Evolutionary conservation across 2,797 vertebrate genomes (phyloP), one percentile per base, ranked within the genome.

Genomic region (Lophius americanus): DNA sequence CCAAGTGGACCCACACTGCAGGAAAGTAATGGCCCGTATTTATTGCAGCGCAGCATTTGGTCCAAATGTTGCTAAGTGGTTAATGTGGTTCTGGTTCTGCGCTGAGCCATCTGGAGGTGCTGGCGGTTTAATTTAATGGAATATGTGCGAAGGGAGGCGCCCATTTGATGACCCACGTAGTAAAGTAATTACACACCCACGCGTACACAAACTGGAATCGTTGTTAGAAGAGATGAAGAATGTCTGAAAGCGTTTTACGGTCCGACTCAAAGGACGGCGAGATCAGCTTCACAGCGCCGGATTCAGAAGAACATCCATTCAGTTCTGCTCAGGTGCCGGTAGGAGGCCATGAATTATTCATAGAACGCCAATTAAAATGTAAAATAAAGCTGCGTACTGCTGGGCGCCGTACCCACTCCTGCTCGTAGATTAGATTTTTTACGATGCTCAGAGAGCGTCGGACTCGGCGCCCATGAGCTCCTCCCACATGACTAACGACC

Each of bases 91-190:
- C 59, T 8, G 50, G 4, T 54, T 59, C 38, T 42, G 60, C 10
- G 66, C 63, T 5, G 35, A 54, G 51, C n/a, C 56, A 60, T 13
- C 51, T 52, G 60, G 32, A 79, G 56, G 69, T 53, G 64, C 13
- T 2, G 11, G 32, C 47, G 56, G 46, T 60, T 76, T 74, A 51
- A 76, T 78, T 75, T 66, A 60, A 66, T 5, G 0, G 52, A 78
- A 67, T 77, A 74, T 81, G 75, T 83, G 80, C 11, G 55, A 23
- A 59, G 70, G 70, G 75, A 71, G 64, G 61, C 3, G 36, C 60
- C 57, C 51, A 43, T 56, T 67, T n/a, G 68, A 42, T 7, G 36
- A 37, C 60, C 57, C 51, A 43, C 53, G 67, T n/a, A 70, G 46
- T 7, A 39, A 37, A 48, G 35, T 47, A 63, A 64, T 70, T 54